Evolutionary conservation across 2,888 invertebrate species (phyloP).

Genomic region (Microplitis manilae): DNA sequence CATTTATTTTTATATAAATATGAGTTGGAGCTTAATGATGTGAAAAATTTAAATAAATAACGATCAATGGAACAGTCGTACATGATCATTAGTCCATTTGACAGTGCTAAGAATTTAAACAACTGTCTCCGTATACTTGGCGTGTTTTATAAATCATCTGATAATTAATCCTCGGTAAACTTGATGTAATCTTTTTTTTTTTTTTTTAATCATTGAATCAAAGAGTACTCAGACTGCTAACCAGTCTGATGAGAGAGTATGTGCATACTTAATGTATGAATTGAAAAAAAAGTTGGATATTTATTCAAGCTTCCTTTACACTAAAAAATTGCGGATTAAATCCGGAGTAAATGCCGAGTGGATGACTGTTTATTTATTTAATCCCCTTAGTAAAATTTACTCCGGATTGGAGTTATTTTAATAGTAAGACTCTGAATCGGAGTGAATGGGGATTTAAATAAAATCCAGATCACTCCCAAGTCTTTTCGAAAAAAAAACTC

Average conservation of each 20-base stretch:
- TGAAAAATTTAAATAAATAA: background rate
- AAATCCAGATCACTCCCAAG: too few relatives aligned
- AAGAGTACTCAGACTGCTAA: background rate
- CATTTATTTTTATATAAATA: too few relatives aligned
- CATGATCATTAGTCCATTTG: slow-evolving; percentile 55
- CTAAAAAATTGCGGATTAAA: background rate
- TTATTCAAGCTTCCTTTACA: background rate
- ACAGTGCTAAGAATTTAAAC: slow-evolving; percentile 53
- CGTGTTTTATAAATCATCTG: slow-evolving; percentile 60
- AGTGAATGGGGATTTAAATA: too few relatives aligned
- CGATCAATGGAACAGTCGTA: slow-evolving; percentile 56
- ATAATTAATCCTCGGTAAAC: slow-evolving; percentile 50
- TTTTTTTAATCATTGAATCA: background rate
- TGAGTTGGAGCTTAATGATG: background rate
- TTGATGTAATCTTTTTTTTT: background rate
- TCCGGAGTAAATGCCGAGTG: too few relatives aligned
- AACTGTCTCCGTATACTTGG: slow-evolving; percentile 48
- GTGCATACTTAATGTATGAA: background rate
- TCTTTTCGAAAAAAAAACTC: too few relatives aligned
- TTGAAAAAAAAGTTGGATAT: background rate
- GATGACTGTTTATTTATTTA: too few relatives aligned
- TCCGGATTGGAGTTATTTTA: too few relatives aligned
- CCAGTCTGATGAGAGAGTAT: background rate
- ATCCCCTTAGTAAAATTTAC: too few relatives aligned
- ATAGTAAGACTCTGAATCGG: too few relatives aligned